Conservation (phyloP, 2,888 invertebrate species). For the Timema podura region DNA sequence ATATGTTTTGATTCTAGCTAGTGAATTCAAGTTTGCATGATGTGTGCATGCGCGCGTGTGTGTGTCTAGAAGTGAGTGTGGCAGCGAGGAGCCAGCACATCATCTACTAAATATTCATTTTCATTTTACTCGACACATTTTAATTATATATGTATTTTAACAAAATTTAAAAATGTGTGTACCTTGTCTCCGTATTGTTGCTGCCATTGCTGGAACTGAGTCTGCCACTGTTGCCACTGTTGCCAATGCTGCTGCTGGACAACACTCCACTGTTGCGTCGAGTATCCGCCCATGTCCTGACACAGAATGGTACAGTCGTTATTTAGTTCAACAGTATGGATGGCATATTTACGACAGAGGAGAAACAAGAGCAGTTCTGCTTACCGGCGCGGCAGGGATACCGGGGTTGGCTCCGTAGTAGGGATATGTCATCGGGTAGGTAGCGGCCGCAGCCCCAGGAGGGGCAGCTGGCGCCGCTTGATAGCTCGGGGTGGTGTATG, state of each 20-base stretch:
- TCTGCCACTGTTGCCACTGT: constrained; percentile 66
- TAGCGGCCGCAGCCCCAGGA: constrained; percentile 16
- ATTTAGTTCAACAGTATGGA: background rate
- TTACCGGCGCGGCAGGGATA: constrained; percentile 27
- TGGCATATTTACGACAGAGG: background rate
- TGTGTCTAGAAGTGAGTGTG: too few species aligned
- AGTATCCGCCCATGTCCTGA: constrained; percentile 23
- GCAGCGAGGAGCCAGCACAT: too few species aligned
- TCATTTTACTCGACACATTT: too few species aligned
- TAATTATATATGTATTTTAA: background rate
- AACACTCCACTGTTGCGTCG: constrained; percentile 63
- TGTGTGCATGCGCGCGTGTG: background rate
- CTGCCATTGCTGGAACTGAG: constrained; percentile 48
- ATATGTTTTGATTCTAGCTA: too few species aligned
- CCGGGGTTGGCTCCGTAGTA: constrained; percentile 27
- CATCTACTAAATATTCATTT: too few species aligned
- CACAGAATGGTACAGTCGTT: background rate
- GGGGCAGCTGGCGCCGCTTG: constrained; percentile 13
- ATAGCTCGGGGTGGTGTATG: constrained; percentile 23
- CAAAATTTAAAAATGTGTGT: constrained; percentile 27
- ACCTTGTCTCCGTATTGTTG: constrained; percentile 72
- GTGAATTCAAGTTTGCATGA: too few species aligned
- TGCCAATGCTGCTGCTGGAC: constrained; percentile 74
- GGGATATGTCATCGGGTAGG: constrained; percentile 24
- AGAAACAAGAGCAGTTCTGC: background rate